These are phyloP conservation scores for Aphaenogaster rudis DNA, from an alignment of 1,140 invertebrate species.

Conservation along the genomic window DNA sequence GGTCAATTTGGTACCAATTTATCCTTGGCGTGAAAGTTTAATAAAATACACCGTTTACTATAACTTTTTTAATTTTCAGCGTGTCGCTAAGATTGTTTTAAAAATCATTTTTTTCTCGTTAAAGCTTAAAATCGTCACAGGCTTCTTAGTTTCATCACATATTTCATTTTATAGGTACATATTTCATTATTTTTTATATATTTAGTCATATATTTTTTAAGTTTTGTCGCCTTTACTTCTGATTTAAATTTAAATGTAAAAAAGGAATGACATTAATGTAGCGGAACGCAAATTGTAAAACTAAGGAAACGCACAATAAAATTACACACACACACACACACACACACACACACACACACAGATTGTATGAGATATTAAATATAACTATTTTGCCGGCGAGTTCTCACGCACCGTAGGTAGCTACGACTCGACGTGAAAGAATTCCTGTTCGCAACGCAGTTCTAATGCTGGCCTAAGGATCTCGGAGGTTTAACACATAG, in stretches of 20 bases:
- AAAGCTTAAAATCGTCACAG: too few species aligned
- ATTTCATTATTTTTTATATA: background rate
- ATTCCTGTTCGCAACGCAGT: constrained; percentile 43
- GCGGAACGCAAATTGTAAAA: constrained; percentile 9
- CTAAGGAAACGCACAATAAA: constrained; percentile 36
- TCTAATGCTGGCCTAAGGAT: constrained; percentile 52
- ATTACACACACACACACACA: background rate
- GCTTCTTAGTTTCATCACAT: background rate
- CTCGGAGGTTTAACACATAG: constrained; percentile 63
- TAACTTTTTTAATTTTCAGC: background rate
- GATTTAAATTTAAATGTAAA: background rate
- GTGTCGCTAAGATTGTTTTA: background rate
- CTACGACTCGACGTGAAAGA: constrained; percentile 54
- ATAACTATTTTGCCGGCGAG: constrained; percentile 29
- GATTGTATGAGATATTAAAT: constrained; percentile 32
- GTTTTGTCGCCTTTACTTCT: background rate
- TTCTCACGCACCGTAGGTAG: constrained; percentile 45
- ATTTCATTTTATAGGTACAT: background rate
- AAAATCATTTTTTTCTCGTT: background rate
- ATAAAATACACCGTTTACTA: background rate
- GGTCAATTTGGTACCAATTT: background rate
- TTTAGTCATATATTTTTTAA: constrained; percentile 17
- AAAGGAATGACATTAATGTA: background rate
- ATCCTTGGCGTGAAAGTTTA: background rate
- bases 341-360: too few species aligned